These are phyloP conservation scores for Alentia gelatinosa DNA, from an alignment of 2,888 invertebrate genomes.

Conservation along the genomic window DNA sequence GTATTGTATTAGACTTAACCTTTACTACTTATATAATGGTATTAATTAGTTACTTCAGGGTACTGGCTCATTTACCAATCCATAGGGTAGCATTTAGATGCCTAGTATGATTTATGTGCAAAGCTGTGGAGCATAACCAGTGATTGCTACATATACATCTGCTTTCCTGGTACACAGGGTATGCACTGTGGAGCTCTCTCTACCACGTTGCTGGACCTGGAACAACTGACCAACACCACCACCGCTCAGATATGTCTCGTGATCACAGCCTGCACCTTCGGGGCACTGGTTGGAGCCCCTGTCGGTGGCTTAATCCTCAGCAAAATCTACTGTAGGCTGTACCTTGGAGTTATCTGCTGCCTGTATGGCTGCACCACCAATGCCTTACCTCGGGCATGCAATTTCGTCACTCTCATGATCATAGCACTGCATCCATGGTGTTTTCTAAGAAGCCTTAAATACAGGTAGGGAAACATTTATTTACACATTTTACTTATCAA, in stretches of 20 bases:
- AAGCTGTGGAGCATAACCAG: no score
- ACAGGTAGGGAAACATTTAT: no score
- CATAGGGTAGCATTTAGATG: no score
- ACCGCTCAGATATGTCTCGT: constrained; percentile 46
- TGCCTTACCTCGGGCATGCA: neutral
- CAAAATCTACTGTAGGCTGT: neutral
- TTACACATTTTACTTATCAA: no score
- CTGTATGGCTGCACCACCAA: neutral
- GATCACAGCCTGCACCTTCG: neutral
- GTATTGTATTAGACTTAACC: no score
- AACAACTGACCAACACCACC: neutral
- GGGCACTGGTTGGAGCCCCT: constrained; percentile 19
- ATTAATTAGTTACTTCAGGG: no score
- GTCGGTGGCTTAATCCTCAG: neutral
- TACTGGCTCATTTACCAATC: no score
- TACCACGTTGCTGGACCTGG: constrained; percentile 38
- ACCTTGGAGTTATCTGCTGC: neutral
- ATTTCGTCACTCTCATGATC: constrained; percentile 7
- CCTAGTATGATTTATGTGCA: no score
- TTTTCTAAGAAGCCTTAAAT: constrained; percentile 19
- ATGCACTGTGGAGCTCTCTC: constrained; percentile 30
- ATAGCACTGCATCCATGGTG: neutral
- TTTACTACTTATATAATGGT: no score
- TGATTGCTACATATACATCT: neutral
- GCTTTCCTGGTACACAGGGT: neutral